Percentiles rank a stretch among this genome's conserved stretches.
These are phyloP conservation scores for Turnix velox DNA, from an alignment of 2,113 vertebrate species.

Conservation along the genomic window DNA sequence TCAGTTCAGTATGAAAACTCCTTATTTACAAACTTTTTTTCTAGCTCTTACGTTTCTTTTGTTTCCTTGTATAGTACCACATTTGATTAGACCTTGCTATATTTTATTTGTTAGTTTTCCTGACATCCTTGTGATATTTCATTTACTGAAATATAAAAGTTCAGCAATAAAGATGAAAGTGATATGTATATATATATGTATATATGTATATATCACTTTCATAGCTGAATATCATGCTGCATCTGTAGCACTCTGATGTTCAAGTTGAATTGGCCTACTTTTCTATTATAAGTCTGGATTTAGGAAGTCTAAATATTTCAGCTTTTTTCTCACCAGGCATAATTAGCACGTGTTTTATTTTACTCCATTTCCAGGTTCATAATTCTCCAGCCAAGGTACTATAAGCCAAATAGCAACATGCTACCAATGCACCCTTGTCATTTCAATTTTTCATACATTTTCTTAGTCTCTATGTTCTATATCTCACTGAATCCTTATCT, in stretches of 20 bases:
- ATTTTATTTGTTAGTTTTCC: neutral
- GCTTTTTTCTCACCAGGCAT: slow-evolving; percentile 9
- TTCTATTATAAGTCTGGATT: slow-evolving; percentile 12
- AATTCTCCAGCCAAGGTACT: neutral
- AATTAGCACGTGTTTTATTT: slow-evolving; percentile 34
- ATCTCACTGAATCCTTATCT: slow-evolving; percentile 53
- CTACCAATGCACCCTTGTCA: slow-evolving; percentile 34
- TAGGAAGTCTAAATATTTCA: slow-evolving; percentile 42
- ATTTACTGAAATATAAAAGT: neutral
- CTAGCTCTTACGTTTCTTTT: neutral
- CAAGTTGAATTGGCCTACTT: neutral
- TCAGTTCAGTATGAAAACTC: neutral
- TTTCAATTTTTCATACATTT: slow-evolving; percentile 64
- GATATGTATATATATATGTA: too few species aligned
- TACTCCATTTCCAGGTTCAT: neutral
- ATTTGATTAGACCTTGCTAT: neutral
- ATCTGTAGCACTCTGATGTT: neutral
- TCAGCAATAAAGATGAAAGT: neutral
- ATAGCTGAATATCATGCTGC: neutral
- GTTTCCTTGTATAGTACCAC: neutral
- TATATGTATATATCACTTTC: too few species aligned
- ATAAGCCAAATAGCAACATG: slow-evolving; percentile 37
- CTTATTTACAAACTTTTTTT: neutral
- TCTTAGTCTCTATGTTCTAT: slow-evolving; percentile 26
- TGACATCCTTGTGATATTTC: neutral